Base-by-base conservation (phyloP, 2,888 invertebrate genomes). In the Erebia aethiops region DNA sequence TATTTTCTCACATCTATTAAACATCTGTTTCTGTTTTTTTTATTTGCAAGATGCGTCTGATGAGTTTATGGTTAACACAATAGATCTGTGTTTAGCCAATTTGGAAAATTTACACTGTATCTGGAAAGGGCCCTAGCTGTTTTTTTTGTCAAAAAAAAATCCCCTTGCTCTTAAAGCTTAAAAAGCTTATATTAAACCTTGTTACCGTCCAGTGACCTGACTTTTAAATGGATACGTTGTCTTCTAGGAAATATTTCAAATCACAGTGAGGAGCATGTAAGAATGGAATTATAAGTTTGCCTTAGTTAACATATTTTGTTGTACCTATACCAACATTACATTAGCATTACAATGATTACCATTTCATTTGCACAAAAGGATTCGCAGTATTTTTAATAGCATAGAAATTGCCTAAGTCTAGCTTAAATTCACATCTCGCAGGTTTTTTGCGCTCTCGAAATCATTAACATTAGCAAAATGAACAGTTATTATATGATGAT, bases 391-490 rank as follows among this genome's bases (percentile, higher is more conserved):
- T 21, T 11, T 18, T 43, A 56, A 16, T 66, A 66, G 18, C 56
- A 66, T 14, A 14, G 9, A 41, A 43, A 65, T 56, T 13, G 56
- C 9, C 14, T 26, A 41, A 64, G 35, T 43, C 58, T 58, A 57
- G 46, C 57, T 67, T 16, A 58, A 21, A 67, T 67, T 57, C 26
- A 35, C 35, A 67, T 67, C 66, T 49, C 66, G 18, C 49, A 58
- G n/a, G 14, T 56, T 70, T 68, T 71, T 67, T 67, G 67, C 26
- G 57, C 16, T 67, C 58, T 66, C 26, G 26, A 58, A 26, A 68
- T 51, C 68, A 49, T 72, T 56, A 35, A 57, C 62, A 58, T 71
- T 52, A 71, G 71, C 63, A 57, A 68, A 73, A 69, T 69, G 52
- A 63, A 63, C 63, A 63, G 66, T 73, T 73, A 69, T 46, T 14